Percentiles rank a stretch among this genome's conserved stretches.
Evolutionary conservation across 2,113 vertebrate genomes (phyloP).

Genomic region (Setophaga petechia): DNA sequence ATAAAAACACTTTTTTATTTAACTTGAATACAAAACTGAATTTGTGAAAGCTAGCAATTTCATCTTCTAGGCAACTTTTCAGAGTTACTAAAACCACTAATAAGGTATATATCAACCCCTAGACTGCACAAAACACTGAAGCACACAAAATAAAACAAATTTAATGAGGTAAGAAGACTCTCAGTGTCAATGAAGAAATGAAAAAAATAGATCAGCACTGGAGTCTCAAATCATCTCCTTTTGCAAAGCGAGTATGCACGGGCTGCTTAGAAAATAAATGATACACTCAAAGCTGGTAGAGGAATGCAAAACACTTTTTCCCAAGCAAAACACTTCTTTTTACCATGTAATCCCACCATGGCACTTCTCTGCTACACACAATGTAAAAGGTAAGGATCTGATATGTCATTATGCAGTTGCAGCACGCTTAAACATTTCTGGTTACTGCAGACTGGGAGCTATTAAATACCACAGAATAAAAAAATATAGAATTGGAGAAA

Average conservation of each 20-base stretch:
- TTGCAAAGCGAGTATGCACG: neutral
- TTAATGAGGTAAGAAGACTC: neutral
- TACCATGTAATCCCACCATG: neutral
- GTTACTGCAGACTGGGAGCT: neutral
- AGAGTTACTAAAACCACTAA: neutral
- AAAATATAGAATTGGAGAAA: conserved; percentile 40
- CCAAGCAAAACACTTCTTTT: neutral
- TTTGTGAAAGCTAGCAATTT: neutral
- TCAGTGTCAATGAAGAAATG: neutral
- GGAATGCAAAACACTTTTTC: neutral
- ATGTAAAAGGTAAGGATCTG: neutral
- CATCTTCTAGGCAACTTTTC: neutral
- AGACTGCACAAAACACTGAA: neutral
- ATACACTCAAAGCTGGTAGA: neutral
- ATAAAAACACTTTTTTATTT: neutral
- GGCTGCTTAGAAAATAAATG: neutral
- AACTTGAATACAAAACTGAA: neutral
- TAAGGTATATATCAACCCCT: neutral
- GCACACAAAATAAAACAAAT: neutral
- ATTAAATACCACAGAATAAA: conserved; percentile 37
- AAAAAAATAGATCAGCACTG: neutral
- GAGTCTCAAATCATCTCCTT: neutral
- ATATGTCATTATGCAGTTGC: conserved; percentile 9
- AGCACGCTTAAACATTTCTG: neutral
- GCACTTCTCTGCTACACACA: neutral